Evolutionary conservation across 53 echinoderm and acorn worm species (phyloP), one percentile per base, ranked within the genome.

Genomic region (Paracentrotus lividus): DNA sequence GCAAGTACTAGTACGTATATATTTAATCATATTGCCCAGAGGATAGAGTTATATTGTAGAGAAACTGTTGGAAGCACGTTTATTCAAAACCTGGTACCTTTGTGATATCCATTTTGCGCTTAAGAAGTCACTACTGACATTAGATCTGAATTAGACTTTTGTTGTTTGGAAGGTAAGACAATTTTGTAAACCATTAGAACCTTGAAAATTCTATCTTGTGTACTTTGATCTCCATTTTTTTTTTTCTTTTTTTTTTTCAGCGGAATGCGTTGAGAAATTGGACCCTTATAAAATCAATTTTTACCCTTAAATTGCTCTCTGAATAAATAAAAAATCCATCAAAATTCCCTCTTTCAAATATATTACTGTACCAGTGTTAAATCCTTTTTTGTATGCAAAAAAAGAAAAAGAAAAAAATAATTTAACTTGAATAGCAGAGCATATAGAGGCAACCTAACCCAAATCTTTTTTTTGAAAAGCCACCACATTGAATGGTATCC

Each of bases 121-220:
- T 8, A 9, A 45, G 81, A 27, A 47, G 7, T 81, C 24, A 81
- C 81, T 47, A n/a, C n/a, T n/a, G n/a, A n/a, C n/a, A n/a, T n/a
- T n/a, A 78, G 24, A 78, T 47, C 15, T 24, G 0, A 4, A 38
- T 5, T 72, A 72, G 5, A 40, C 47, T 13, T 26, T 0, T 26
- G 47, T 26, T 81, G 20, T 21, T 9, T 45, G n/a, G 47, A 81
- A 81, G 81, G 81, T 81, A 81, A 81, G 81, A 26, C 44, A 26
- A 10, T 10, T 81, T 45, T 45, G 47, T n/a, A 47, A 81, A 81
- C 21, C 42, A 45, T 45, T 81, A 45, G 24, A 10, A 81, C n/a
- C 26, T 49, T 7, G 13, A 9, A 27, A n/a, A 1, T 45, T 24
- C 1, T 81, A 13, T n/a, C 23, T n/a, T n/a, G 8, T 45, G 23